Evolutionary conservation across 2,113 vertebrate species (phyloP).

Genomic region (Rallus limicola): DNA sequence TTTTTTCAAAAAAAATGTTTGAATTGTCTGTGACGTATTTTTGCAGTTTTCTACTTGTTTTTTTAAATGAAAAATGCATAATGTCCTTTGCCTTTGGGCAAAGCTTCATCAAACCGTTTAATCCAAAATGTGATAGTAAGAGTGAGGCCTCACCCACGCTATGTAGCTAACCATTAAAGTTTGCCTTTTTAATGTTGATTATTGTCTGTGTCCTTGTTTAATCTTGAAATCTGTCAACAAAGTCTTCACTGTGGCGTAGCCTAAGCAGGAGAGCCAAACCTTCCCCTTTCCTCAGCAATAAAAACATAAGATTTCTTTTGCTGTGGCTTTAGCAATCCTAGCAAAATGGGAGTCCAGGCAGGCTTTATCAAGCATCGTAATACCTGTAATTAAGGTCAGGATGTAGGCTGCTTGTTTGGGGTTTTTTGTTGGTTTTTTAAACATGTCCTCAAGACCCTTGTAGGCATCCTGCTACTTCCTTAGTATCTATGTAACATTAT

Average conservation of each 20-base stretch:
- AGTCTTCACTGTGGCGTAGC: background rate
- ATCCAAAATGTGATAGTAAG: background rate
- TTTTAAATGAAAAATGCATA: background rate
- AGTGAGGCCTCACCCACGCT: background rate
- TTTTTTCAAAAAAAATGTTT: background rate
- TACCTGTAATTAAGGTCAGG: background rate
- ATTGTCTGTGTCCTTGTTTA: background rate
- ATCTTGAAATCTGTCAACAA: background rate
- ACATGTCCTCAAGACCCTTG: background rate
- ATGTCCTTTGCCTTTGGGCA: background rate
- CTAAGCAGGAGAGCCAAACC: background rate
- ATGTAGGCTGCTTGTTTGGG: background rate
- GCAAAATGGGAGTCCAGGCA: background rate
- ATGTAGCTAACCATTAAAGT: background rate
- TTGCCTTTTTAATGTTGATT: background rate
- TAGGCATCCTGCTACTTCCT: background rate
- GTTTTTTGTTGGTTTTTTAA: background rate
- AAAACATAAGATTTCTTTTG: background rate
- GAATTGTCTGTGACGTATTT: background rate
- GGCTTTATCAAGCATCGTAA: background rate
- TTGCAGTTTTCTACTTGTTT: fast-evolving
- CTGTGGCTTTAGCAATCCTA: background rate
- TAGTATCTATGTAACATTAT: background rate
- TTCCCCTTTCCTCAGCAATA: background rate
- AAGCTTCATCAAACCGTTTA: background rate